These are phyloP conservation scores for Bombus fervidus DNA, from an alignment of 1,140 invertebrate genomes.

Conservation along the genomic window DNA sequence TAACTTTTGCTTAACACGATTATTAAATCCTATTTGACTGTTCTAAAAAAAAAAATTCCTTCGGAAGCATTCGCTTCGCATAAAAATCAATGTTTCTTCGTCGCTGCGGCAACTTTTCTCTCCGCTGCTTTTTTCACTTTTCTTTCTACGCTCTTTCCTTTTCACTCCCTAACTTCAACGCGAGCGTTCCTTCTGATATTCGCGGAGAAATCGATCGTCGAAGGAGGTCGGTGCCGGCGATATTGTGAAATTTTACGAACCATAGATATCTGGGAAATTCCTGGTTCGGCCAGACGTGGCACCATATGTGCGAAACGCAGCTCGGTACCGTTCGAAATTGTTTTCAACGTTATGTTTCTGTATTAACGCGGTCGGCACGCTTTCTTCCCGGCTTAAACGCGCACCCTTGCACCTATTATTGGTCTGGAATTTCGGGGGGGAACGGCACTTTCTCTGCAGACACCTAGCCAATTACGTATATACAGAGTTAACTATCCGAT, in stretches of 20 bases:
- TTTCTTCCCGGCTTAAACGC: slow-evolving; percentile 20
- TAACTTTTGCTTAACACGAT: background rate
- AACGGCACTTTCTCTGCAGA: slow-evolving; percentile 40
- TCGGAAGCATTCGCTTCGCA: background rate
- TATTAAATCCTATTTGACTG: background rate
- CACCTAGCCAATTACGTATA: background rate
- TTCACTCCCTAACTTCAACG: background rate
- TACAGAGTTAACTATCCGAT: background rate
- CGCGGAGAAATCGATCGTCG: slow-evolving; percentile 31
- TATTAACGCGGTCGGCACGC: slow-evolving; percentile 71
- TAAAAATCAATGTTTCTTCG: slow-evolving; percentile 1
- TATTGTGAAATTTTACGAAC: slow-evolving; percentile 70
- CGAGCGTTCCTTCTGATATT: background rate
- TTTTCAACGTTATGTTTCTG: slow-evolving; percentile 68
- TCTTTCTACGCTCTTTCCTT: too few relatives aligned
- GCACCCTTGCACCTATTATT: slow-evolving; percentile 34
- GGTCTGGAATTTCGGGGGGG: slow-evolving; percentile 28
- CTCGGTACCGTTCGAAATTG: slow-evolving; percentile 54
- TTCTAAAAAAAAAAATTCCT: background rate
- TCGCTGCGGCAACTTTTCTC: background rate
- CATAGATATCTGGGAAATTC: slow-evolving; percentile 49
- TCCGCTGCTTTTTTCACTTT: background rate
- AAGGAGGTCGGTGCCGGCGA: slow-evolving; percentile 32
- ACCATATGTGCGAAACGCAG: slow-evolving; percentile 71
- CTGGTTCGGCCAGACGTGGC: slow-evolving; percentile 53